Evolutionary conservation across 64 coral and sea anemone species (phyloP).

Genomic region (Acropora tenuis): DNA sequence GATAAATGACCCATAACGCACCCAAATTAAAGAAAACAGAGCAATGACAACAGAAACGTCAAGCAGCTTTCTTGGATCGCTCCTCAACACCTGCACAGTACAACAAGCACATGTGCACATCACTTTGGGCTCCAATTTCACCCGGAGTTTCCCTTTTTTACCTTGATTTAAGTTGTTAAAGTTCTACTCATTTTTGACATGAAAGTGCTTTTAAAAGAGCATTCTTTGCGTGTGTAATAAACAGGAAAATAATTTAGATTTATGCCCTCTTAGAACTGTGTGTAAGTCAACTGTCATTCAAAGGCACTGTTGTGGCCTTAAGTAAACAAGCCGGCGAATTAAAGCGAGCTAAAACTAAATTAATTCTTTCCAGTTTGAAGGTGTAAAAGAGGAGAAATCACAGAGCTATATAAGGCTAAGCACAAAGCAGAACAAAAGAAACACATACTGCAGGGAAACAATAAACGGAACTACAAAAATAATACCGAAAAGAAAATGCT

Average conservation of each 20-base stretch:
- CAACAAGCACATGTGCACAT: background rate
- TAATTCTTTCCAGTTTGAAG: too few species aligned
- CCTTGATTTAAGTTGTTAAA: background rate
- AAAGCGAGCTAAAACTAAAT: too few species aligned
- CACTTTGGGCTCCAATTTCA: background rate
- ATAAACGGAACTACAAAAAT: too few species aligned
- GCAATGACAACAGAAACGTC: background rate
- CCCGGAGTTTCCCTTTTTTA: background rate
- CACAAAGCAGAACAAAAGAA: too few species aligned
- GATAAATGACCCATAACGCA: background rate
- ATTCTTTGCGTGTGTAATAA: background rate
- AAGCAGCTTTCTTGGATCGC: conserved; percentile 13
- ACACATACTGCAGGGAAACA: too few species aligned
- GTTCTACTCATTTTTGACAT: background rate
- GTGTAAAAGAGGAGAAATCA: too few species aligned
- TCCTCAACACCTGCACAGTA: conserved; percentile 3
- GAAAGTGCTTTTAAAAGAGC: background rate
- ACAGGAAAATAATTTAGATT: conserved; percentile 10
- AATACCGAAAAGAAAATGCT: too few species aligned
- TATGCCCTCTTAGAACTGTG: background rate
- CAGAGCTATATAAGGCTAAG: too few species aligned
- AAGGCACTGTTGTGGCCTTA: background rate
- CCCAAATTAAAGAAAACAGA: background rate
- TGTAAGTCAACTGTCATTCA: conserved; percentile 3
- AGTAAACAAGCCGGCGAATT: background rate